These are phyloP conservation scores for Oikopleura albicans DNA, from an alignment of 23 tunicate genomes.

Conservation along the genomic window DNA sequence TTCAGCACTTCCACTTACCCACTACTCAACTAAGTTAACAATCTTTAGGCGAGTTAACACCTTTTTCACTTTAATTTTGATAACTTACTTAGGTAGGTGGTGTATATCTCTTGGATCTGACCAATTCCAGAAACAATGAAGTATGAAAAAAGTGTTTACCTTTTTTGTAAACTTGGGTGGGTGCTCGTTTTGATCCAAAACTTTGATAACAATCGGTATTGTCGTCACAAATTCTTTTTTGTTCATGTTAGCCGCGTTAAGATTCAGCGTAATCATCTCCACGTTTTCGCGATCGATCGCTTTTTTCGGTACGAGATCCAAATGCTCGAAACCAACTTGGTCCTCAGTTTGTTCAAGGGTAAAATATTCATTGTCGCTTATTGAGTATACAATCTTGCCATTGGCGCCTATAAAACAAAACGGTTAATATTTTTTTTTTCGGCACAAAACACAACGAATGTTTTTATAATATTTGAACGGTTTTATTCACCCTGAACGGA, in stretches of 20 bases:
- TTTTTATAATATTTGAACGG: too few relatives aligned
- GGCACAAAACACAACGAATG: too few relatives aligned
- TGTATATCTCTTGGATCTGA: too few relatives aligned
- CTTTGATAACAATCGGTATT: neutral
- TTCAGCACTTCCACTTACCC: too few relatives aligned
- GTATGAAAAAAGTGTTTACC: too few relatives aligned
- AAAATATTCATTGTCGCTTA: neutral
- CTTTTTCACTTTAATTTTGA: too few relatives aligned
- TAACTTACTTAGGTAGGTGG: too few relatives aligned
- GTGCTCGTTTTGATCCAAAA: slow-evolving; percentile 9
- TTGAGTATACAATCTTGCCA: neutral
- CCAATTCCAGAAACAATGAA: too few relatives aligned
- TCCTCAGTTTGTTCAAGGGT: neutral
- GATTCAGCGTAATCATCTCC: neutral
- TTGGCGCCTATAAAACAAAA: neutral
- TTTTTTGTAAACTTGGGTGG: neutral
- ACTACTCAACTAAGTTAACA: too few relatives aligned
- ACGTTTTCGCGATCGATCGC: neutral
- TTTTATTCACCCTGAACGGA: too few relatives aligned
- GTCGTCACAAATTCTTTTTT: neutral
- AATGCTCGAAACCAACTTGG: neutral
- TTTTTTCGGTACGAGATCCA: neutral
- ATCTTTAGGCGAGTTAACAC: too few relatives aligned
- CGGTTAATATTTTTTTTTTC: neutral
- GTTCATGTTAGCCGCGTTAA: neutral